These are phyloP conservation scores for Carcharodon carcharias DNA, from an alignment of 2,797 vertebrate species.

Conservation along the genomic window DNA sequence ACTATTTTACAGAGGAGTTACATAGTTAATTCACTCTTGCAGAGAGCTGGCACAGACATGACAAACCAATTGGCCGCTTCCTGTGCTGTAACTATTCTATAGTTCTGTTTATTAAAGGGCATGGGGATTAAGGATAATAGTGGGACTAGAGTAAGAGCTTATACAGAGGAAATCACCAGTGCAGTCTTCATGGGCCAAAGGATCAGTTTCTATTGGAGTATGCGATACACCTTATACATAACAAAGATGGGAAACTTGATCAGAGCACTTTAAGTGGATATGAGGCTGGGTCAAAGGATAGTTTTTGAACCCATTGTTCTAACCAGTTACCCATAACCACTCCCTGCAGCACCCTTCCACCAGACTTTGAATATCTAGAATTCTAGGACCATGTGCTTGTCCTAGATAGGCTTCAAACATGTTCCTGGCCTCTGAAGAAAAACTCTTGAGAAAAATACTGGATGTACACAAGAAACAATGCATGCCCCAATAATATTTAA, in stretches of 20 bases:
- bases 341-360: too few species aligned
- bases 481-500: too few species aligned
- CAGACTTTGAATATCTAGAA: too few species aligned
- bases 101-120: neutral
- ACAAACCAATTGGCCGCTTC: too few species aligned
- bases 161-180: neutral
- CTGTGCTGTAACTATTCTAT: too few species aligned
- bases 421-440: too few species aligned
- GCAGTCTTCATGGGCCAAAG: neutral
- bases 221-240: neutral
- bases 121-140: neutral
- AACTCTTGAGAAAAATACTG: too few species aligned
- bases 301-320: neutral
- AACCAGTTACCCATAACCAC: neutral
- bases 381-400: too few species aligned
- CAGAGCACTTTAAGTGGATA: neutral
- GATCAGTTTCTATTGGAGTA: neutral
- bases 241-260: neutral
- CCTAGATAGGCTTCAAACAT: too few species aligned
- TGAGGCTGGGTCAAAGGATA: neutral
- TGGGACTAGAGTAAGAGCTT: neutral
- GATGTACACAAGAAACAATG: too few species aligned
- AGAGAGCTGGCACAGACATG: too few species aligned
- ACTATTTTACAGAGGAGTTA: neutral
- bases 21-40: neutral